phyloP scores from a whole-genome alignment of 2,113 vertebrate genomes.

The Gulo gulo region DNA sequence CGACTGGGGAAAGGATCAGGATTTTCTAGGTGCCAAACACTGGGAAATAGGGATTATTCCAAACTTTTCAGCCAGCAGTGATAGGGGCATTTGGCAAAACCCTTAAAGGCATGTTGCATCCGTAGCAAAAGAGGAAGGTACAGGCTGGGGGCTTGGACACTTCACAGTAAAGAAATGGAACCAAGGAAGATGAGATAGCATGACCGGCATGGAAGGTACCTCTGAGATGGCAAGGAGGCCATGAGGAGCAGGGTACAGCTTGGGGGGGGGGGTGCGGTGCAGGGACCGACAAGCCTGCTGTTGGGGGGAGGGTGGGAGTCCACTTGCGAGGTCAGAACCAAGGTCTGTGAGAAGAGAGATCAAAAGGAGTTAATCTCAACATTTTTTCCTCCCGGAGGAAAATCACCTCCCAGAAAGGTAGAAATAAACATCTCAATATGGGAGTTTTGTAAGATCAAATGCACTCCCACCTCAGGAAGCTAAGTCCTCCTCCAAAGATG shows the following conservation, averaged over 20 bases:
- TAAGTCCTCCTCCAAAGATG: constrained; percentile 5
- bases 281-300: not conserved
- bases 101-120: not conserved
- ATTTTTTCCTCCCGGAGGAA: not conserved
- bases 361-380: not conserved
- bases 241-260: not conserved
- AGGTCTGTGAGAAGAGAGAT: not conserved
- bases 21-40: not conserved
- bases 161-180: not conserved
- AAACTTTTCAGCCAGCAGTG: not conserved
- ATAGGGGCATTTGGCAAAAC: not conserved
- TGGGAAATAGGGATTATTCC: not conserved
- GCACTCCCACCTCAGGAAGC: constrained; percentile 24
- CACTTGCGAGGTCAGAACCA: not conserved
- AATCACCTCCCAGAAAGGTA: constrained; percentile 16
- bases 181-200: not conserved
- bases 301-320: not conserved
- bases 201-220: not conserved
- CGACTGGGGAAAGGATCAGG: not conserved
- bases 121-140: not conserved
- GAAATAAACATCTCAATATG: not conserved
- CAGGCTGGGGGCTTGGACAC: not conserved
- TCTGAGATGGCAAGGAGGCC: not conserved
- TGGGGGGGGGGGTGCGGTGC: not conserved
- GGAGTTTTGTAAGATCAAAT: not conserved